phyloP scores from a whole-genome alignment of 2,113 vertebrate species.

The Epinephelus cyanopodus region DNA sequence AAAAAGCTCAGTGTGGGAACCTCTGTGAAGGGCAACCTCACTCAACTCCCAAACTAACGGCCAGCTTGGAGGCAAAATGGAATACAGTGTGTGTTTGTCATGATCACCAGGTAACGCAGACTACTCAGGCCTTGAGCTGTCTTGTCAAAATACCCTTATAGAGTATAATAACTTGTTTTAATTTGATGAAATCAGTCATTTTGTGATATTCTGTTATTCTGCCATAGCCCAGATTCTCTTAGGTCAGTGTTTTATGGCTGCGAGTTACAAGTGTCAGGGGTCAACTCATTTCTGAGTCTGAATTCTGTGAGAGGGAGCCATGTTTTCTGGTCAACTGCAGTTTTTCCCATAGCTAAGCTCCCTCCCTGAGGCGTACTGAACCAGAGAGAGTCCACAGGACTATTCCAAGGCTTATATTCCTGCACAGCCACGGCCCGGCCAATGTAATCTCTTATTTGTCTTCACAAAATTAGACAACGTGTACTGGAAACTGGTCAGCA shows the following conservation, averaged over 20 bases:
- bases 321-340: slow-evolving; percentile 30
- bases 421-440: background rate
- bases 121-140: background rate
- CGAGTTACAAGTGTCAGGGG: slow-evolving; percentile 20
- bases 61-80: background rate
- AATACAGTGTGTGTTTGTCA: background rate
- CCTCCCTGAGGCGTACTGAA: background rate
- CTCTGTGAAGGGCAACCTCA: slow-evolving; percentile 5
- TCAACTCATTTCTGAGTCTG: slow-evolving; percentile 40
- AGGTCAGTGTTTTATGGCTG: slow-evolving; percentile 23
- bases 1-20: slow-evolving; percentile 58
- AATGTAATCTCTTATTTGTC: slow-evolving; percentile 35
- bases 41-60: slow-evolving; percentile 4
- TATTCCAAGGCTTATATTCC: background rate
- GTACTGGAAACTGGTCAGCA: slow-evolving; percentile 10
- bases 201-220: background rate
- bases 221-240: background rate
- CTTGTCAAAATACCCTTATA: background rate
- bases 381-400: slow-evolving; percentile 26
- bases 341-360: slow-evolving; percentile 23
- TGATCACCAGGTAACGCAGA: background rate
- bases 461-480: slow-evolving; percentile 15
- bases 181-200: background rate
- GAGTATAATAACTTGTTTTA: background rate
- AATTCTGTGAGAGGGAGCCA: slow-evolving; percentile 43